phyloP scores from a whole-genome alignment of 2,888 invertebrate genomes.

The Augiades crinisus region DNA sequence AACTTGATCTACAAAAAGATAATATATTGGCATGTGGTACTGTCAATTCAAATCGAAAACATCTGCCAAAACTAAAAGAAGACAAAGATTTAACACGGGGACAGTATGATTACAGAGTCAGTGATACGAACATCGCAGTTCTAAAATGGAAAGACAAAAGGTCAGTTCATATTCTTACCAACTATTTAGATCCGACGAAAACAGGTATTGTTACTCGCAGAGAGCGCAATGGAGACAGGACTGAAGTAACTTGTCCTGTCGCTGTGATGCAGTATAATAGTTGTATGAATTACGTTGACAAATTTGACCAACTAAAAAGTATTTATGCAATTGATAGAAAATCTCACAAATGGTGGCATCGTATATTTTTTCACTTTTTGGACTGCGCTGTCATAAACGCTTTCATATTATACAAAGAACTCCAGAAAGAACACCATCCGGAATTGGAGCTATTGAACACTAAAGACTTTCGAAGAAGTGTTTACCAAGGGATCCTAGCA shows the following conservation, averaged over 20 bases:
- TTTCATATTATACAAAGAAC: slow-evolving; percentile 23
- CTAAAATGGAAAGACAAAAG: slow-evolving; percentile 32
- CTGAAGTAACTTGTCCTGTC: slow-evolving; percentile 28
- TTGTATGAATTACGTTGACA: slow-evolving; percentile 33
- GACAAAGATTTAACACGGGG: slow-evolving; percentile 18
- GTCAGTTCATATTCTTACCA: too few relatives aligned
- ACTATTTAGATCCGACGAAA: too few relatives aligned
- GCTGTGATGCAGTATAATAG: slow-evolving; percentile 31
- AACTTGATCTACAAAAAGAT: slow-evolving; percentile 22
- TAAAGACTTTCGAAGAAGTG: slow-evolving; percentile 26
- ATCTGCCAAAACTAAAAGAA: slow-evolving; percentile 17
- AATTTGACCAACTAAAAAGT: slow-evolving; percentile 33
- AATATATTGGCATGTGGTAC: slow-evolving; percentile 25
- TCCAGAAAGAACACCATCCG: slow-evolving; percentile 13
- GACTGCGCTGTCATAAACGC: too few relatives aligned
- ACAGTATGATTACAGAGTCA: slow-evolving; percentile 24
- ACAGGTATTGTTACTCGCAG: too few relatives aligned
- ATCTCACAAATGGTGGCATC: slow-evolving; percentile 31
- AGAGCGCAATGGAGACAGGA: too few relatives aligned
- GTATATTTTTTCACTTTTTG: slow-evolving; percentile 26
- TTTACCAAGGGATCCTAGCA: slow-evolving; percentile 26
- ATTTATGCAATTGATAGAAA: slow-evolving; percentile 31
- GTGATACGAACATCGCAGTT: slow-evolving; percentile 19
- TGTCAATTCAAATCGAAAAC: slow-evolving; percentile 15
- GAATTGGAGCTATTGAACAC: slow-evolving; percentile 3